phyloP scores from a whole-genome alignment of 2,888 invertebrate genomes.

The Mystacides longicornis region DNA sequence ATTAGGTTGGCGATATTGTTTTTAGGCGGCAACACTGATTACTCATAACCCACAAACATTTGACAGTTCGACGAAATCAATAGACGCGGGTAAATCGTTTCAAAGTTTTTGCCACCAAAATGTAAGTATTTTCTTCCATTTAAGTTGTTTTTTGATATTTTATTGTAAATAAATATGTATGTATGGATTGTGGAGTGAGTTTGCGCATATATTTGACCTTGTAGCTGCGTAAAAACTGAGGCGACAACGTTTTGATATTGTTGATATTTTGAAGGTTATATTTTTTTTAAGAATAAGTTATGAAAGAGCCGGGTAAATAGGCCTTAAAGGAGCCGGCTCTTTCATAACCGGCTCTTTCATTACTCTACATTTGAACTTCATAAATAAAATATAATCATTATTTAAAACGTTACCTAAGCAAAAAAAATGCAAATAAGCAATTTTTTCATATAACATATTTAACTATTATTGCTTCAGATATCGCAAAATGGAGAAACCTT shows the following conservation, averaged over 20 bases:
- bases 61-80: conserved; percentile 3
- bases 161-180: conserved; percentile 19
- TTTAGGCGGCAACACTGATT: conserved; percentile 23
- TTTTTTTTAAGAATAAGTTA: conserved; percentile 11
- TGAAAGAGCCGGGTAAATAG: conserved; percentile 8
- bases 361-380: conserved; percentile 8
- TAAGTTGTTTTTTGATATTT: conserved; percentile 19
- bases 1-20: conserved; percentile 18
- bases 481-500: conserved; percentile 11
- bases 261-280: conserved; percentile 12
- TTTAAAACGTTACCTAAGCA: no score
- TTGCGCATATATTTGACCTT: conserved; percentile 11
- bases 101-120: conserved; percentile 19
- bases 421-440: conserved; percentile 6
- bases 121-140: conserved; percentile 20
- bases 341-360: conserved; percentile 14
- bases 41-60: conserved; percentile 13
- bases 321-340: conserved; percentile 11
- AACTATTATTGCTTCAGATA: conserved; percentile 8
- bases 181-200: conserved; percentile 9
- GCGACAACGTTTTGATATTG: conserved; percentile 8
- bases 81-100: conserved; percentile 1
- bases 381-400: conserved; percentile 6
- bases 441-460: conserved; percentile 3
- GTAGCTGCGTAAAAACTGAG: conserved; percentile 6